Evolutionary conservation across 2,113 vertebrate genomes (phyloP), one percentile per base, ranked within the genome.

Genomic region (Brachyhypopomus occidentalis): DNA sequence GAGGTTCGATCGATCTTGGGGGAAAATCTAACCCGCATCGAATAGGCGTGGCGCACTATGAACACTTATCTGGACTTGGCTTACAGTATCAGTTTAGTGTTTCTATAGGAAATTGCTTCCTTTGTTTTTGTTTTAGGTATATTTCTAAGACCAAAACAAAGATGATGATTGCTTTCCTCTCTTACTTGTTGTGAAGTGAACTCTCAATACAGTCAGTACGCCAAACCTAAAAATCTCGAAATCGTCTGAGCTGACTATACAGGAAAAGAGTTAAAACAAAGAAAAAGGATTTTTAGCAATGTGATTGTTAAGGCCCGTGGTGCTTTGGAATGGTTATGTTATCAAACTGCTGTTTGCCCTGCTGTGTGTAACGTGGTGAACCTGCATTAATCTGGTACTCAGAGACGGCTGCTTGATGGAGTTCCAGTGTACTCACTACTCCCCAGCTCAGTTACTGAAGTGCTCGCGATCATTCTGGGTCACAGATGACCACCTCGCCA

Each of bases 351-450:
- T 63, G 22, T 63, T 36, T 80, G 36, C 59, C 11, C 56, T 59
- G 45, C 23, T 59, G 64, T 60, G 71, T n/a, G n/a, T 19, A 70
- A 34, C 34, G 66, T 72, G 34, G n/a, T 60, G 59, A 79, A 79
- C 72, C 72, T 72, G 77, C 27, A 66, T 30, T 80, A 64, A 72
- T 72, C 66, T 77, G 56, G 17, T 62, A 34, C 52, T 59, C 59
- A 25, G 38, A 72, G 36, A 64, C 41, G 20, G 30, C 60, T 34
- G 34, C 36, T 25, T 79, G 30, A 52, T 79, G 64, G 56, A 56
- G 75, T 63, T 70, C 55, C 27, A 59, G 8, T 81, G 62, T 58
- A 56, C 9, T 63, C 36, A 27, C 59, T 19, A 66, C 55, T 63
- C 36, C 38, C 23, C 25, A 4, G 56, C 59, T 20, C 30, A 63